Conservation (phyloP, 2,888 invertebrate genomes). For the Boloria selene region DNA sequence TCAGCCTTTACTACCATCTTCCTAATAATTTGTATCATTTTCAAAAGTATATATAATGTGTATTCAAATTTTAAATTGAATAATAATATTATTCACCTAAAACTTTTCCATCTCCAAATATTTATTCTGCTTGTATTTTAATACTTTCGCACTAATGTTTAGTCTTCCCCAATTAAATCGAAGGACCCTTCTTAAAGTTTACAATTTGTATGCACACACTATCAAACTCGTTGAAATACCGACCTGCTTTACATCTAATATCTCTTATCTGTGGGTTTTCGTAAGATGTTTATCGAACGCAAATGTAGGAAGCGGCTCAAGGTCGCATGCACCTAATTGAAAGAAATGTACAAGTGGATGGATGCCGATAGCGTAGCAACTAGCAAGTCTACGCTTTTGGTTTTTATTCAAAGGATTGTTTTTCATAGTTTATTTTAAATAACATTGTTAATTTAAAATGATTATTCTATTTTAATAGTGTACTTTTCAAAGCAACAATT, state of each 20-base stretch:
- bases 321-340: constrained; percentile 43
- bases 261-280: constrained; percentile 21
- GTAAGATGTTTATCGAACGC: constrained; percentile 29
- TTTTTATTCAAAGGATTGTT: not conserved
- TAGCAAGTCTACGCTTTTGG: constrained; percentile 23
- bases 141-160: not conserved
- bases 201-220: constrained; percentile 14
- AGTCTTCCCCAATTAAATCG: not conserved
- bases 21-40: too few relatives aligned
- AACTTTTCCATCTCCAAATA: too few relatives aligned
- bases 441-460: too few relatives aligned
- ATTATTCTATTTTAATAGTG: too few relatives aligned
- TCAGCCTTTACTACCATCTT: too few relatives aligned
- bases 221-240: constrained; percentile 26
- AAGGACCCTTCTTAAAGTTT: constrained; percentile 7
- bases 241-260: constrained; percentile 31
- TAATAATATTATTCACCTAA: too few relatives aligned
- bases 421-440: not conserved
- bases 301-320: constrained; percentile 40
- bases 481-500: too few relatives aligned
- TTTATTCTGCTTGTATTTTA: not conserved
- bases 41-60: too few relatives aligned
- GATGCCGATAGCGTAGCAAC: constrained; percentile 27
- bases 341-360: constrained; percentile 43
- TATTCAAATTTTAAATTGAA: too few relatives aligned